Percentiles rank a stretch among this genome's conserved stretches.
Evolutionary conservation across 1,140 invertebrate genomes (phyloP).

Genomic region (Drosophila asahinai): DNA sequence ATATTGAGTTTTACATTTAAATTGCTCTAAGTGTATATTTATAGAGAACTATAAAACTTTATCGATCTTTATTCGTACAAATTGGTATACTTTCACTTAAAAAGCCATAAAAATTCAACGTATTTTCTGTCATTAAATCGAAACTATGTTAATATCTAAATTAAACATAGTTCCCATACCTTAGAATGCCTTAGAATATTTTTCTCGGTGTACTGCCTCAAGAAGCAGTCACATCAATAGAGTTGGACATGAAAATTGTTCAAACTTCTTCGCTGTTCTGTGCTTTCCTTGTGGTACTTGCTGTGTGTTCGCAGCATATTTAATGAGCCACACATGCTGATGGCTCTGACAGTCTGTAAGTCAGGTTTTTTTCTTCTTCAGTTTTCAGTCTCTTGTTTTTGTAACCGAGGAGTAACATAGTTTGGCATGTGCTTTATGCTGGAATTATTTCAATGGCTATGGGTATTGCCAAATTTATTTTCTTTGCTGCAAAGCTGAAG

Average conservation of each 20-base stretch:
- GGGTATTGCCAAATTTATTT: conserved; percentile 65
- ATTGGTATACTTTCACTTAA: too few species aligned
- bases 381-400: conserved; percentile 4
- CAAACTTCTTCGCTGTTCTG: conserved; percentile 48
- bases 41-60: too few species aligned
- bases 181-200: neutral
- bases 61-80: too few species aligned
- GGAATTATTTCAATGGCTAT: conserved; percentile 35
- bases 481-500: conserved; percentile 1
- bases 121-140: too few species aligned
- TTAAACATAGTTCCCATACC: too few species aligned
- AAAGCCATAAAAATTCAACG: too few species aligned
- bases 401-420: conserved; percentile 1
- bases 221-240: conserved; percentile 69
- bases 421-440: conserved; percentile 48
- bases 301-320: conserved; percentile 70
- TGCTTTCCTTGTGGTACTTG: conserved; percentile 44
- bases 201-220: conserved; percentile 6
- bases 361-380: conserved; percentile 26
- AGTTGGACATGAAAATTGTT: conserved; percentile 80
- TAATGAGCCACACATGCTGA: conserved; percentile 75
- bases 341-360: conserved; percentile 50
- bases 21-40: too few species aligned
- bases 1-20: too few species aligned
- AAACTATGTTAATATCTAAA: too few species aligned